Base-by-base conservation (phyloP, 2,888 invertebrate genomes). In the Lamproptera curius region DNA sequence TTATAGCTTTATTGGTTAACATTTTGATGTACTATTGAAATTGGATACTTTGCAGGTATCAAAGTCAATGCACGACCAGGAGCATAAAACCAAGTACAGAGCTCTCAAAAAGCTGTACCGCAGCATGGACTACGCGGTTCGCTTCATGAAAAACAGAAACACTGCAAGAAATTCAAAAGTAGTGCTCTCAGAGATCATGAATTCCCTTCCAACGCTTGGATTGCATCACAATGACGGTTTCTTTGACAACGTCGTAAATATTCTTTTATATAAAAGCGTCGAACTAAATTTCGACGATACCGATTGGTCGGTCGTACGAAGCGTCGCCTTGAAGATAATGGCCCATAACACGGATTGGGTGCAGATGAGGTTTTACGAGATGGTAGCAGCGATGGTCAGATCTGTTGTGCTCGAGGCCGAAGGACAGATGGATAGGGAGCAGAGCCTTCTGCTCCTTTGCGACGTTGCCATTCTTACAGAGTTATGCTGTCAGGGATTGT, bases 401-500 rank as follows among this genome's bases (percentile, higher is more conserved):
- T 74, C 76, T 2, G 80, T 89, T 23, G 72, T 93, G 34, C 89
- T 91, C 16, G 88, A 90, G 2, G 89, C 89, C 26, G 76, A 73
- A 54, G 67, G 71, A 62, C 81, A 64, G 63, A 66, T 46, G 9
- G 72, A 76, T 10, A 73, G 72, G 41, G 91, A 90, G 59, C 86
- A 82, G 57, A 82, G 85, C 61, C 71, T 89, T 55, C 81, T 70
- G 33, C 87, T 92, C 65, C 62, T 93, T 33, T 80, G 90, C 49
- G 89, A 91, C 53, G 78, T 90, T 11, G 82, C 82, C 35, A 72
- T 93, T 41, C 63, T 93, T 42, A 90, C 86, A 1, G 92, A 93
- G 77, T 90, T 93, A 26, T 88, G 91, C 51, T 89, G 90, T 56
- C 90, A 91, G 64, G 93, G 93, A 36, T 61, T 91, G 9, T 84